Base-by-base conservation (phyloP, 2,888 invertebrate genomes). In the Polydrusus tereticollis region DNA sequence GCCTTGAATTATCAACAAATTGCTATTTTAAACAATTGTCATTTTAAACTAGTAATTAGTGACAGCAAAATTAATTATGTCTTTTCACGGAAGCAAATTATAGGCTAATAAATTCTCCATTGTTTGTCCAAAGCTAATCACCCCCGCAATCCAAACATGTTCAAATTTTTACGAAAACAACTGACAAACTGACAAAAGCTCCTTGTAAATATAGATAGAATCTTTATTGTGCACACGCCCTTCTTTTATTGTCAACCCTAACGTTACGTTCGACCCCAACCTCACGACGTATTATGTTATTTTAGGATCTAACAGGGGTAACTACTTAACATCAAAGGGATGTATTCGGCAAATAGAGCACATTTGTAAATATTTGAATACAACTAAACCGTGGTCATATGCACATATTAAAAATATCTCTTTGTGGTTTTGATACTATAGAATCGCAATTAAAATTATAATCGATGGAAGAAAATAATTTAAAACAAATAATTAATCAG, bases 271-370 rank as follows among this genome's bases (percentile, higher is more conserved):
- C 69, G 14, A 64, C 58, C 70, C 59, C 29, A 12, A 20, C 38
- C 38, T 23, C 21, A 38, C 29, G 45, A 57, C 21, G 75, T 71
- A 74, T 77, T 77, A 76, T 77, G 76, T 78, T 78, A 75, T 76
- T 75, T 74, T 69, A 72, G 74, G 69, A 67, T 66, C 57, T 66
- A 69, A 60, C 63, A 80, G 81, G 83, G 84, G 81, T 77, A 76
- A 72, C 80, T 80, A 81, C 81, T 82, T 81, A 80, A 84, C 82
- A 83, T 84, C 83, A 84, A 84, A 84, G 83, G 78, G 79, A 79
- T 77, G 77, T 75, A 76, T 77, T 77, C 76, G 72, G 78, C 81
- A 82, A 82, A 83, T 80, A 82, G 78, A 77, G 78, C 77, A 78
- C 78, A 76, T 78, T 73, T 78, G 80, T 80, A 82, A 84, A 84